Evolutionary conservation across 2,888 invertebrate species (phyloP).

Genomic region (Barypeithes pellucidus): DNA sequence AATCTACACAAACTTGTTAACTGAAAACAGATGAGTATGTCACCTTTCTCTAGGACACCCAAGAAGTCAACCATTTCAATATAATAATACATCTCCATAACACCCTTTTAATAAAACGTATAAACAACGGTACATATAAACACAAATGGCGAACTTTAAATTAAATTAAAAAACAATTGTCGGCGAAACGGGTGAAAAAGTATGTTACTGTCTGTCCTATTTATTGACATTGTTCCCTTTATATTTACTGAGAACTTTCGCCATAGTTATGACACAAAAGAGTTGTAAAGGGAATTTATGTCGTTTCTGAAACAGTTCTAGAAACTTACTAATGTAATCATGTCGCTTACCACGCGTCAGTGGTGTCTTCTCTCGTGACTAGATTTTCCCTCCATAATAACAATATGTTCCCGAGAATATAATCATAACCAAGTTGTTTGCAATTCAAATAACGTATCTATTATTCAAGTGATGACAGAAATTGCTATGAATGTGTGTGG

Average conservation of each 20-base stretch:
- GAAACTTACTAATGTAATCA: slow-evolving; percentile 10
- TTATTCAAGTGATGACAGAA: slow-evolving; percentile 31
- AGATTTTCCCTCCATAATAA: slow-evolving; percentile 11
- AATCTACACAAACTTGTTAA: too few species aligned
- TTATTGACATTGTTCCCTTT: background rate
- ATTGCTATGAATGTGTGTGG: slow-evolving; percentile 22
- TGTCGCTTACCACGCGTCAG: slow-evolving; percentile 3
- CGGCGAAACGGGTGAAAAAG: too few species aligned
- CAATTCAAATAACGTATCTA: slow-evolving; percentile 33
- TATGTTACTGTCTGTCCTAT: too few species aligned
- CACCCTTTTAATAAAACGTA: too few species aligned
- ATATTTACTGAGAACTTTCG: background rate
- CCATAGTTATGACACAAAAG: background rate
- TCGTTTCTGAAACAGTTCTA: background rate
- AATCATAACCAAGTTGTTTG: slow-evolving; percentile 11
- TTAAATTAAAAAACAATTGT: too few species aligned
- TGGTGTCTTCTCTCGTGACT: background rate
- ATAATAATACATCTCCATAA: too few species aligned
- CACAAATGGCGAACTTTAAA: too few species aligned
- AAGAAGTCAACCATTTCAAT: too few species aligned
- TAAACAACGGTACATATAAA: too few species aligned
- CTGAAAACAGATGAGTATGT: too few species aligned
- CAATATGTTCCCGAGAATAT: slow-evolving; percentile 5
- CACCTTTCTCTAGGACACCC: too few species aligned
- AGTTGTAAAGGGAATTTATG: slow-evolving; percentile 5